phyloP scores from a whole-genome alignment of 2,888 invertebrate genomes.

The Nomada ferruginata region DNA sequence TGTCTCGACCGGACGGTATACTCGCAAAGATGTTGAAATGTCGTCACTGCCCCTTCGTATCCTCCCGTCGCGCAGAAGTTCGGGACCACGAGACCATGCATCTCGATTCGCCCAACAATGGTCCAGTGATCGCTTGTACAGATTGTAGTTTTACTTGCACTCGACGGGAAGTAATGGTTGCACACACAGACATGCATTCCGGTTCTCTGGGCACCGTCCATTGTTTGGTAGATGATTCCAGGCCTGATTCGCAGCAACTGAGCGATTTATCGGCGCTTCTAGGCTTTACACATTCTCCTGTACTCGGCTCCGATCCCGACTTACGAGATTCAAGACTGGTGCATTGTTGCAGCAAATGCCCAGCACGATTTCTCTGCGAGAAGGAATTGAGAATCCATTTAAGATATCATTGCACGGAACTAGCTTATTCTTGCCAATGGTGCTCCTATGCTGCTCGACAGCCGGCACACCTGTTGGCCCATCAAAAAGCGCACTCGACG shows the following conservation, averaged over 20 bases:
- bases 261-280: conserved; percentile 77
- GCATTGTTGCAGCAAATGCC: conserved; percentile 92
- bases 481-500: conserved; percentile 90
- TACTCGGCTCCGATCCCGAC: conserved; percentile 78
- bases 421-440: conserved; percentile 89
- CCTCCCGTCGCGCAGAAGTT: conserved; percentile 91
- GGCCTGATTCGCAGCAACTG: conserved; percentile 85
- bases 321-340: conserved; percentile 82
- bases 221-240: conserved; percentile 88
- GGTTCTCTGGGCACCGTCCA: conserved; percentile 90
- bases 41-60: conserved; percentile 93
- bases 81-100: conserved; percentile 94
- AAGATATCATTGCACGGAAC: conserved; percentile 88
- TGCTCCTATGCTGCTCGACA: conserved; percentile 92
- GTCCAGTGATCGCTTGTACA: conserved; percentile 88
- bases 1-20: conserved; percentile 88
- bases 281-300: conserved; percentile 73
- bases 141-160: conserved; percentile 93
- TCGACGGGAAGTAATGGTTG: conserved; percentile 89
- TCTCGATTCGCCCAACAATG: conserved; percentile 84
- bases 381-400: conserved; percentile 90
- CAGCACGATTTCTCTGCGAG: conserved; percentile 92
- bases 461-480: conserved; percentile 88
- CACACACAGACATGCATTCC: conserved; percentile 91
- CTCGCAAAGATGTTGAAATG: conserved; percentile 94